phyloP scores from a whole-genome alignment of 2,797 vertebrate species.

The Aotus griseimembra region DNA sequence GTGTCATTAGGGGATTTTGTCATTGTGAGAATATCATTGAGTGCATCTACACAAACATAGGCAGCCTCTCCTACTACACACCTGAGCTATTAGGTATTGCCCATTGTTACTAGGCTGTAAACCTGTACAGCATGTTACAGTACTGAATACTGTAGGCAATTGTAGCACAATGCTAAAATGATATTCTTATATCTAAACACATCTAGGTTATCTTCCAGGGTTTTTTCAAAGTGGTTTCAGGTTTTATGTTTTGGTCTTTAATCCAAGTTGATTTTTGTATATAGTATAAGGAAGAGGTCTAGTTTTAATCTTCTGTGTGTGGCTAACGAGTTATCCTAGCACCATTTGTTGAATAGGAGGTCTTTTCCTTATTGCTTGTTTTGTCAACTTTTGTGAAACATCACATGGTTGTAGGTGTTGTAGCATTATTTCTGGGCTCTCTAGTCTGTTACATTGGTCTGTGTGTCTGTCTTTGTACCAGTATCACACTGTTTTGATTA shows the following conservation, averaged over 20 bases:
- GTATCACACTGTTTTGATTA: background rate
- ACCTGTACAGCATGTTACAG: background rate
- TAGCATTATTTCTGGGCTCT: background rate
- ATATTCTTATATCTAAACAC: background rate
- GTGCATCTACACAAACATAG: background rate
- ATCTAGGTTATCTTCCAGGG: background rate
- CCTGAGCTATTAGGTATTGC: background rate
- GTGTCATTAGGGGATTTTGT: background rate
- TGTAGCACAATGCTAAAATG: background rate
- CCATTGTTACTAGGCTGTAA: background rate
- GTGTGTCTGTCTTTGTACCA: background rate
- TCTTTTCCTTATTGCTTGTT: background rate
- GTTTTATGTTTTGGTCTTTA: background rate
- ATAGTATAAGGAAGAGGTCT: background rate
- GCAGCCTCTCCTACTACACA: background rate
- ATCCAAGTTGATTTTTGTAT: background rate
- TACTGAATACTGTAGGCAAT: background rate
- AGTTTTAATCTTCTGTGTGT: background rate
- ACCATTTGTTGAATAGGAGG: background rate
- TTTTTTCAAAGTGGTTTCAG: background rate
- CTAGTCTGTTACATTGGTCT: background rate
- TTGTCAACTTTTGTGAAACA: background rate
- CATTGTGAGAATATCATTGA: background rate
- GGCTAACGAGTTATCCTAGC: background rate
- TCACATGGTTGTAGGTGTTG: background rate